Evolutionary conservation across 1,140 invertebrate genomes (phyloP), one percentile per base, ranked within the genome.

Genomic region (Glomeris maerens): DNA sequence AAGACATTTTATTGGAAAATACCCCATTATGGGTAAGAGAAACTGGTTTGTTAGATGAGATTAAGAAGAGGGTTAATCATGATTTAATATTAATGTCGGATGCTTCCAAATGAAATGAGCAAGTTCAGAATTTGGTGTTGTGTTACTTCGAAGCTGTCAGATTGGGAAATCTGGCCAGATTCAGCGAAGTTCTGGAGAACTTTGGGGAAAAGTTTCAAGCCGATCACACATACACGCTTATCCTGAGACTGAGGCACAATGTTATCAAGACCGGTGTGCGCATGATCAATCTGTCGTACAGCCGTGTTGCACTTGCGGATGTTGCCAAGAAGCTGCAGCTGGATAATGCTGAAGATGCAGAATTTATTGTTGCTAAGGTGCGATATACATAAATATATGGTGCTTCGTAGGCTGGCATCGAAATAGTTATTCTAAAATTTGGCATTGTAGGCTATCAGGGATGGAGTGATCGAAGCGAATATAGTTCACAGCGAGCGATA

Each of bases 211-310:
- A 88, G 61, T 93, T 93, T 59, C 78, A 72, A 54, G 57, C 73
- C 50, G 93, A 98, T 69, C 81, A 95, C 60, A 97, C 93, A 0
- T 97, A 90, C 60, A 95, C 90, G 42, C 66, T 98, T 27, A 97
- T 97, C 60, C 73, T 97, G 20, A 78, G 92, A 53, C 69, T 99
- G 20, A 77, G 93, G 49, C 95, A 98, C 64, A 99, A 99, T 74
- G 96, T 99, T 1, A 98, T 99, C 62, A 98, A 98, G 69, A 98
- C 95, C 3, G 95, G 94, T 0, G 89, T 99, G 41, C 75, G 95
- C 36, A 91, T 91, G 51, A 98, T 99, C 66, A 93, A 90, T 13
- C 65, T 94, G 1, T 95, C 93, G 0, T 99, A 99, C 67, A 97
- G 93, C 0, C 76, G 89, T 45, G 99, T 99, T 56, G 93, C 90